These are phyloP conservation scores for Chelonus insularis DNA, from an alignment of 1,140 invertebrate species.

Conservation along the genomic window DNA sequence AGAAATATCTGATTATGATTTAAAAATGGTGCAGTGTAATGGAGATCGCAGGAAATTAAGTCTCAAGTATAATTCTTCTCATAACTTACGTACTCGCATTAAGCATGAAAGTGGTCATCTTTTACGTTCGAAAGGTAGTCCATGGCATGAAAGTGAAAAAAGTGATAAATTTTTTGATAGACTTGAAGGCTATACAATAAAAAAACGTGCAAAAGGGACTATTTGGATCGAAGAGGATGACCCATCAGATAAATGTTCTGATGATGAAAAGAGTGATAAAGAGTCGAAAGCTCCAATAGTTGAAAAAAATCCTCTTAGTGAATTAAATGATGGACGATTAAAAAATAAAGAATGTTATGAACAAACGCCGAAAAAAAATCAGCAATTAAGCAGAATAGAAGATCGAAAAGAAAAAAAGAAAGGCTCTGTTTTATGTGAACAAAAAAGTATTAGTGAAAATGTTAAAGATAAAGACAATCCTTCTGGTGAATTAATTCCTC, in stretches of 20 bases:
- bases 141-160: conserved; percentile 47
- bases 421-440: background rate
- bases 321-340: conserved; percentile 16
- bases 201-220: conserved; percentile 55
- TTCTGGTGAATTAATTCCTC: background rate
- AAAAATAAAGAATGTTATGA: conserved; percentile 22
- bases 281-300: conserved; percentile 19
- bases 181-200: conserved; percentile 54
- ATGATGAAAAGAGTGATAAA: conserved; percentile 15
- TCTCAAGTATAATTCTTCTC: conserved; percentile 49
- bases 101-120: conserved; percentile 57
- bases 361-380: conserved; percentile 21
- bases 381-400: conserved; percentile 15
- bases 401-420: conserved; percentile 29
- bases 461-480: conserved; percentile 9
- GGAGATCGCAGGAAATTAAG: conserved; percentile 52
- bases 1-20: conserved; percentile 41
- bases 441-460: conserved; percentile 13
- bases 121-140: conserved; percentile 54
- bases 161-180: conserved; percentile 53
- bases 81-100: conserved; percentile 54
- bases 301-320: conserved; percentile 19
- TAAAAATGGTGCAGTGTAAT: conserved; percentile 57
- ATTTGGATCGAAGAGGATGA: conserved; percentile 56
- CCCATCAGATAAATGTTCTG: conserved; percentile 38